Base-by-base conservation (phyloP, 2,888 invertebrate genomes). In the Calliphora vomitoria region DNA sequence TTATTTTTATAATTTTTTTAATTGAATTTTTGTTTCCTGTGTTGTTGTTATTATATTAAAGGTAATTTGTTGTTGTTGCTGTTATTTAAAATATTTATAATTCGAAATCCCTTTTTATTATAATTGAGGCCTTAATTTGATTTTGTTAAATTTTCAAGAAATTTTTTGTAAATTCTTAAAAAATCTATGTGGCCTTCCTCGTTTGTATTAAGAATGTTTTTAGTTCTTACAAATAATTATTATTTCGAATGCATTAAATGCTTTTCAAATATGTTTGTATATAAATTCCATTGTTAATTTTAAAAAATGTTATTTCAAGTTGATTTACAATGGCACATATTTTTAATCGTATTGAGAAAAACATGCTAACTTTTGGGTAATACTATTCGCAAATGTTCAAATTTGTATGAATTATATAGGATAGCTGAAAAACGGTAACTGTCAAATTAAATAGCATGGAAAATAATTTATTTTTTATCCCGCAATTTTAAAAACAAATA, bases 21-120 rank as follows among this genome's bases (percentile, higher is more conserved):
- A 80, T 83, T 88, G 82, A 85, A 83, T 79, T 85, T 88, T 31
- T 85, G 35, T 72, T 89, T 82, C 82, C 88, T 82, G 82, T 88
- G 41, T 83, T 74, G n/a, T 76, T 18, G 80, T 87, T 76, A 69
- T 50, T 60, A 76, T 71, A 44, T 35, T 89, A 78, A 86, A 76
- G 78, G 78, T 85, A 80, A 80, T 86, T 74, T 81, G 88, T 89
- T 87, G 82, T 87, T 85, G 75, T 69, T 82, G 55, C 62, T 71
- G 64, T 80, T 80, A 60, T 84, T 75, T 84, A 76, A 72, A 64
- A 72, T 38, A 68, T 87, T 79, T 31, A 64, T 60, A 80, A 53
- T 85, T 79, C 58, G 69, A 60, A 72, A 68, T 85, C 68, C 68
- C 58, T 81, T 88, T 74, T 55, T 44, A 47, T 71, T 71, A 20